Evolutionary conservation across 2,888 invertebrate species (phyloP), one percentile per base, ranked within the genome.

Genomic region (Pristionchus entomophagus): DNA sequence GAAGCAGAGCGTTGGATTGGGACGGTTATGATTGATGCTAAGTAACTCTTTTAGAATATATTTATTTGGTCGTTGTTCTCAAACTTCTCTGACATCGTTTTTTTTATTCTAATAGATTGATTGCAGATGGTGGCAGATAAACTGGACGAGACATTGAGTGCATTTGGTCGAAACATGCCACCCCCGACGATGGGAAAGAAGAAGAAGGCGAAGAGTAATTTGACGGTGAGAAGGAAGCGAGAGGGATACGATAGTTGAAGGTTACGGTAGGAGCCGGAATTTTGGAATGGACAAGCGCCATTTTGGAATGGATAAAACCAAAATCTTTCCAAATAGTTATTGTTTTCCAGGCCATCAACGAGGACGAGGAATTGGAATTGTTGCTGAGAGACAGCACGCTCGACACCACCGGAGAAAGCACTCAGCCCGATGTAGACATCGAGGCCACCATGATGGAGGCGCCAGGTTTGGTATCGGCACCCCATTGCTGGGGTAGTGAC

Each of bases 91-190:
- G 19, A 53, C 53, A 19, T 19, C n/a, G n/a, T n/a, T n/a, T n/a
- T n/a, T n/a, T n/a, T n/a, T 14, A 62, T 14, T 62, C 12, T 26
- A 62, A 26, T 62, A 10, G 22, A 62, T 29, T 22, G 26, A 26
- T 49, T 41, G 14, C 4, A 83, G 83, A 83, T 83, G 83, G 59
- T 51, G 17, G 56, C 59, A 10, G 62, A 83, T n/a, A 83, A 83
- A 26, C 41, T 83, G 38, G 45, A 83, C 19, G 83, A 59, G 83
- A 83, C 83, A 10, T 62, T 83, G n/a, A 26, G 41, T 2, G 26
- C 26, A n/a, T 56, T 62, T 29, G n/a, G n/a, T n/a, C n/a, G n/a
- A n/a, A 29, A 83, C 29, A 35, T 41, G 3, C 22, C 35, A n/a
- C 12, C 53, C 12, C 80, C 80, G 6, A 32, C 53, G 8, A 14